These are phyloP conservation scores for Aphyosemion australe DNA, from an alignment of 2,113 vertebrate genomes.

Conservation along the genomic window DNA sequence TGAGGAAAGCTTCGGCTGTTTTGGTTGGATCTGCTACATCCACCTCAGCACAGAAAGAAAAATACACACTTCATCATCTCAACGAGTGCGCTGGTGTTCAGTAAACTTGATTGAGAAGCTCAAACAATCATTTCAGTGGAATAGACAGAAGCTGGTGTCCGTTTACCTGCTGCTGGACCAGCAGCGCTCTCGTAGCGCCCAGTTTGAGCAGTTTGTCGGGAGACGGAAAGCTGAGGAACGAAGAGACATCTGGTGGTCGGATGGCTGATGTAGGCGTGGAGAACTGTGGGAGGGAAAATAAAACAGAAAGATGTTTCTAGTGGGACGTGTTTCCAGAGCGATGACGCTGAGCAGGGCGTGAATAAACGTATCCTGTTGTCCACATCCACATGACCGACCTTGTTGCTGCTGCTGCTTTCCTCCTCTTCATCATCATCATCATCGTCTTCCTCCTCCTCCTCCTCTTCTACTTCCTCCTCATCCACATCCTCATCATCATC, in stretches of 20 bases:
- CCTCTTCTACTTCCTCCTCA: conserved; percentile 46
- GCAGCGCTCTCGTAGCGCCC: conserved; percentile 83
- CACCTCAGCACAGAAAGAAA: conserved; percentile 74
- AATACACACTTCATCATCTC: neutral
- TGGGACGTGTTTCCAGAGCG: neutral
- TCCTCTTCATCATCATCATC: conserved; percentile 40
- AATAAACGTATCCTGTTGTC: no score
- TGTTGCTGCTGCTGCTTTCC: conserved; percentile 26
- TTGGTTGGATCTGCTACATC: conserved; percentile 86
- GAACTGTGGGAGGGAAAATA: conserved; percentile 55
- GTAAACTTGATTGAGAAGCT: neutral
- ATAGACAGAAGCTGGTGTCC: no score
- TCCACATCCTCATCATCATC: conserved; percentile 9
- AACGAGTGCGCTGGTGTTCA: no score
- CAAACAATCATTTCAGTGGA: neutral
- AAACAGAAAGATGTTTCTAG: no score
- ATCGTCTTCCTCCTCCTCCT: conserved; percentile 40
- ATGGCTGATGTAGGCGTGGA: conserved; percentile 79
- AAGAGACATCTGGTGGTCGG: conserved; percentile 83
- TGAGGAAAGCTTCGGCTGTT: conserved; percentile 88
- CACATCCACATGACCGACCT: conserved; percentile 55
- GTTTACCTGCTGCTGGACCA: conserved; percentile 90
- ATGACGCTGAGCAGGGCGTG: no score
- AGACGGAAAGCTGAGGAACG: conserved; percentile 92
- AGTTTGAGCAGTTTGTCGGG: conserved; percentile 92